These are phyloP conservation scores for Pungitius pungitius DNA, from an alignment of 2,113 vertebrate species.

Conservation along the genomic window DNA sequence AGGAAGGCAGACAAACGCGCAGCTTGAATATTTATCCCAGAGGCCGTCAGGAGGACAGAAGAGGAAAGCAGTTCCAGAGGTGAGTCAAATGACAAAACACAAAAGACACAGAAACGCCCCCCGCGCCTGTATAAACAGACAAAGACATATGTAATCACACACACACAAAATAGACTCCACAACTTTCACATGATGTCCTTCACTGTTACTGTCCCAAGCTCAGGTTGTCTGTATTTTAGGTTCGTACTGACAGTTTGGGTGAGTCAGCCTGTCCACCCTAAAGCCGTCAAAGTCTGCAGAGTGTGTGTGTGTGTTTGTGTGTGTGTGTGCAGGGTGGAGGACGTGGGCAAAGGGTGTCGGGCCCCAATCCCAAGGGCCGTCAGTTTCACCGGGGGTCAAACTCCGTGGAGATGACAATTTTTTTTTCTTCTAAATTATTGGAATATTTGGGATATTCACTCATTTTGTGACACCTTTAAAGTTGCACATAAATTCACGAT, in stretches of 20 bases:
- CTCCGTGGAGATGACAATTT: background rate
- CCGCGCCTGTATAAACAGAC: background rate
- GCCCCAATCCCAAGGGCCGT: slow-evolving; percentile 44
- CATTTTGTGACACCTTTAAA: background rate
- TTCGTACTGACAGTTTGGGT: slow-evolving; percentile 31
- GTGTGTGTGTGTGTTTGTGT: slow-evolving; percentile 3
- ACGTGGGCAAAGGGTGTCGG: background rate
- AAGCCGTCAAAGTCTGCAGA: background rate
- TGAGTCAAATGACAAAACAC: slow-evolving; percentile 27
- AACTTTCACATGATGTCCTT: slow-evolving; percentile 14
- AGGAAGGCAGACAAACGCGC: slow-evolving; percentile 7
- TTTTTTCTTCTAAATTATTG: background rate
- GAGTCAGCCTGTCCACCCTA: slow-evolving; percentile 21
- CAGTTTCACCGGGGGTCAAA: background rate
- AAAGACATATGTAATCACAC: background rate
- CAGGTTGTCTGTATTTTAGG: slow-evolving; percentile 25
- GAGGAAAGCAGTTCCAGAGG: slow-evolving; percentile 10
- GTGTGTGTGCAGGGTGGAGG: background rate
- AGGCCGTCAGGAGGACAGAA: slow-evolving; percentile 26
- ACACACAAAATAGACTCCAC: background rate
- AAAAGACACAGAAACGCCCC: background rate
- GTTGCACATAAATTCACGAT: background rate
- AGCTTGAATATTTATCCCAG: slow-evolving; percentile 56
- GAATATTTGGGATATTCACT: background rate
- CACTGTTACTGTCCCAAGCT: slow-evolving; percentile 13